Conservation (phyloP, 2,113 vertebrate species). For the Sapayoa aenigma region DNA sequence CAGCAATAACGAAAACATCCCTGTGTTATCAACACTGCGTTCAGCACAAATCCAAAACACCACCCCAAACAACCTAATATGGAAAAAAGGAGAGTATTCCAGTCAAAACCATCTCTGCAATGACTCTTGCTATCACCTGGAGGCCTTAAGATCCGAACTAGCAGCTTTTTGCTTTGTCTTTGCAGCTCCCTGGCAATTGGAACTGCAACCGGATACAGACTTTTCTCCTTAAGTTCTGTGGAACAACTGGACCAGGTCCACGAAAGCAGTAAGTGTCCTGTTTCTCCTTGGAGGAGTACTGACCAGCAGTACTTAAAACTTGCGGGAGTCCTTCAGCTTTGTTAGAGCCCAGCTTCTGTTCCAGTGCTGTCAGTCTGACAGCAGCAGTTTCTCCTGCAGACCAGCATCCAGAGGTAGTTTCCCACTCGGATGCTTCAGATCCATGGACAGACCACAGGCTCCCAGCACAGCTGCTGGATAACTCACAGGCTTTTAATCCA, state of each 20-base stretch:
- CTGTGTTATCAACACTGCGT: background rate
- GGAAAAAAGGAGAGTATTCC: background rate
- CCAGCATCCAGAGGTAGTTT: background rate
- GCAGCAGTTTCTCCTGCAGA: background rate
- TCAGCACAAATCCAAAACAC: background rate
- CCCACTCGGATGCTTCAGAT: background rate
- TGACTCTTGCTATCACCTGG: background rate
- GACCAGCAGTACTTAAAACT: background rate
- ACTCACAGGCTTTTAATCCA: background rate
- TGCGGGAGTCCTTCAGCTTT: background rate
- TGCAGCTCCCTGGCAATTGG: slow-evolving; percentile 90
- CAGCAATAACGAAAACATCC: background rate
- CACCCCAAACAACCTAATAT: background rate
- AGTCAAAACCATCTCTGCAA: background rate
- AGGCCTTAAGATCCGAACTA: background rate
- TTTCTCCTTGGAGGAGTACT: background rate
- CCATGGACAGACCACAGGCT: background rate
- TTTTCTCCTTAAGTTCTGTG: slow-evolving; percentile 91
- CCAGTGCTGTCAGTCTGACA: background rate
- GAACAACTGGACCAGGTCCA: slow-evolving; percentile 94
- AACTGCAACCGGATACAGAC: slow-evolving; percentile 86
- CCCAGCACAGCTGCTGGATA: background rate
- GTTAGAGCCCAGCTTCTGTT: background rate
- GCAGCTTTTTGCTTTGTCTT: background rate
- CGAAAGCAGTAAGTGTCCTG: slow-evolving; percentile 85